Conservation (phyloP, 2,113 vertebrate genomes). For the Heterotis niloticus region DNA sequence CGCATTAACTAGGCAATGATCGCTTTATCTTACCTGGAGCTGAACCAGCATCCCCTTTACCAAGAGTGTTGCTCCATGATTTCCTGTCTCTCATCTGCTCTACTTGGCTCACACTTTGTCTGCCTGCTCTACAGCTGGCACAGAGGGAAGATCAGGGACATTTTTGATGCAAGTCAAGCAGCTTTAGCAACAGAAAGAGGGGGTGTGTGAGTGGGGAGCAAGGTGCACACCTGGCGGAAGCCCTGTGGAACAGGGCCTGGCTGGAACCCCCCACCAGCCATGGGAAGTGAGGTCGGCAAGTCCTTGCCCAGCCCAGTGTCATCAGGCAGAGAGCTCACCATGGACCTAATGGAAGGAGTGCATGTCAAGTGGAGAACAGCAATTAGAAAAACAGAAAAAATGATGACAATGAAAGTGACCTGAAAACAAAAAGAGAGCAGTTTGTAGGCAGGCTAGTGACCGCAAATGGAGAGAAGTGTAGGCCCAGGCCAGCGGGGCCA, state of each 20-base stretch:
- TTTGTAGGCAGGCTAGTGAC: constrained; percentile 68
- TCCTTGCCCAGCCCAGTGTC: constrained; percentile 46
- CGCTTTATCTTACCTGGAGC: too few relatives aligned
- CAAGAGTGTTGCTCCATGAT: too few relatives aligned
- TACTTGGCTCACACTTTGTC: background rate
- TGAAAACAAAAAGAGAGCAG: constrained; percentile 58
- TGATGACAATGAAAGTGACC: background rate
- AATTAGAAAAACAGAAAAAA: constrained; percentile 36
- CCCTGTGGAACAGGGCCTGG: constrained; percentile 58
- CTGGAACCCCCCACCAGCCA: constrained; percentile 58
- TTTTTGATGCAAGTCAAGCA: constrained; percentile 91
- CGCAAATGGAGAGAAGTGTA: constrained; percentile 49
- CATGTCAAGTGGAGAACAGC: constrained; percentile 32
- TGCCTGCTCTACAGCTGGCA: constrained; percentile 69
- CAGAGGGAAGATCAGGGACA: constrained; percentile 94
- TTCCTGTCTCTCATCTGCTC: too few relatives aligned
- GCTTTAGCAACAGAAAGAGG: constrained; percentile 84
- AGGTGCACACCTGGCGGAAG: constrained; percentile 48
- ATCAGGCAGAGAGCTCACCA: constrained; percentile 49
- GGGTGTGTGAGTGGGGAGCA: constrained; percentile 65
- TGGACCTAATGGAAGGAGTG: constrained; percentile 60
- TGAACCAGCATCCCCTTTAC: too few relatives aligned
- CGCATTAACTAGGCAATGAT: too few relatives aligned
- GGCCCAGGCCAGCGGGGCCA: constrained; percentile 14
- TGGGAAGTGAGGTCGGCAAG: constrained; percentile 73